Conservation (phyloP, 2,888 invertebrate species). For the Helleia helle region DNA sequence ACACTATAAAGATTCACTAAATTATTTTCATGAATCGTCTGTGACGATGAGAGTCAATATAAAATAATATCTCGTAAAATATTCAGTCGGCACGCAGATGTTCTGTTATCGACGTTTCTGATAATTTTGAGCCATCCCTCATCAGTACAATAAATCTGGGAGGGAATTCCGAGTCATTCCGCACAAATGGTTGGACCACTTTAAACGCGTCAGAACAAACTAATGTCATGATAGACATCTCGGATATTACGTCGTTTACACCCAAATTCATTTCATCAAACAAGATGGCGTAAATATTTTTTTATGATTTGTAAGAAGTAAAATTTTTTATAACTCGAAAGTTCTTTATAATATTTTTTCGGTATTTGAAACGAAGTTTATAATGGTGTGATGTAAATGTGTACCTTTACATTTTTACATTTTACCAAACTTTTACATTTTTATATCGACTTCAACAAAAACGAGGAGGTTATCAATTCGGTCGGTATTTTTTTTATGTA, state of each 20-base stretch:
- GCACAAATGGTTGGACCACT: conserved; percentile 5
- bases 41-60: too few relatives aligned
- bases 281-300: not conserved
- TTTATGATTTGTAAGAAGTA: not conserved
- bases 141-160: conserved; percentile 8
- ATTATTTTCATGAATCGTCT: too few relatives aligned
- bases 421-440: too few relatives aligned
- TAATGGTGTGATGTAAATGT: too few relatives aligned
- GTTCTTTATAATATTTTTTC: too few relatives aligned
- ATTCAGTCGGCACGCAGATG: conserved; percentile 7
- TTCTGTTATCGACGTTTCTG: conserved; percentile 15
- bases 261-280: not conserved
- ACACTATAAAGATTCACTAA: too few relatives aligned
- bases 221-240: conserved; percentile 3
- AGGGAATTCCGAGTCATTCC: conserved; percentile 5
- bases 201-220: not conserved
- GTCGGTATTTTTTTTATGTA: too few relatives aligned
- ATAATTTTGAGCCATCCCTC: conserved; percentile 15
- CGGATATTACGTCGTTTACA: not conserved
- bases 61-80: conserved; percentile 2
- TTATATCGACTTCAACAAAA: too few relatives aligned
- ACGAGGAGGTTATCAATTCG: too few relatives aligned
- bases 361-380: too few relatives aligned
- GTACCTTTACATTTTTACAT: too few relatives aligned
- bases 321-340: not conserved